phyloP scores from a whole-genome alignment of 2,113 vertebrate species.

The Alosa alosa region DNA sequence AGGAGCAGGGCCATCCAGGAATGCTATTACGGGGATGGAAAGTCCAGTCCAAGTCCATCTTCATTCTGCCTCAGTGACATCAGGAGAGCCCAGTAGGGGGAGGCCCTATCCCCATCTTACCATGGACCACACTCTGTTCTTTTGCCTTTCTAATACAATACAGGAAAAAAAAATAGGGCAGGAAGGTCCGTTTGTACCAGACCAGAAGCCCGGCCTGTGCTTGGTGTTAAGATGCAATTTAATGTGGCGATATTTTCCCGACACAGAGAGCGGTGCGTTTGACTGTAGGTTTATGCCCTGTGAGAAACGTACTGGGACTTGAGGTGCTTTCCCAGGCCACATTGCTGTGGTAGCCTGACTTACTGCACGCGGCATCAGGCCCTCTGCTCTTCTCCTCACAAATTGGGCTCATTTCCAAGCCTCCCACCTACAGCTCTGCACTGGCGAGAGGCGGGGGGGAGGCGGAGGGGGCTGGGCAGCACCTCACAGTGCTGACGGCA shows the following conservation, averaged over 20 bases:
- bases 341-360: background rate
- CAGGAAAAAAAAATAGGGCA: background rate
- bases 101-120: constrained; percentile 36
- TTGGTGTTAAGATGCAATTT: too few relatives aligned
- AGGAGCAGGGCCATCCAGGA: constrained; percentile 50
- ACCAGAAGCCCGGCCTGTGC: background rate
- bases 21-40: constrained; percentile 53
- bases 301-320: background rate
- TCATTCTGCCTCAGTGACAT: constrained; percentile 46
- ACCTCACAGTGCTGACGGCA: constrained; percentile 8
- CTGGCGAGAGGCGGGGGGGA: background rate
- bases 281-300: background rate
- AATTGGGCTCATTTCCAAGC: background rate
- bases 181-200: background rate
- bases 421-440: background rate
- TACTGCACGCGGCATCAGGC: background rate
- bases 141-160: background rate
- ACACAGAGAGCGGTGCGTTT: background rate
- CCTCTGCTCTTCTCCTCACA: background rate
- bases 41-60: constrained; percentile 54
- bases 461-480: background rate
- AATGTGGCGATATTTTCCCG: too few relatives aligned
- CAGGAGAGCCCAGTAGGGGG: constrained; percentile 36
- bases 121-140: constrained; percentile 32
- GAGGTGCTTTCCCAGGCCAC: background rate